These are phyloP conservation scores for Chloropsis cyanopogon DNA, from an alignment of 2,113 vertebrate genomes.

Conservation along the genomic window DNA sequence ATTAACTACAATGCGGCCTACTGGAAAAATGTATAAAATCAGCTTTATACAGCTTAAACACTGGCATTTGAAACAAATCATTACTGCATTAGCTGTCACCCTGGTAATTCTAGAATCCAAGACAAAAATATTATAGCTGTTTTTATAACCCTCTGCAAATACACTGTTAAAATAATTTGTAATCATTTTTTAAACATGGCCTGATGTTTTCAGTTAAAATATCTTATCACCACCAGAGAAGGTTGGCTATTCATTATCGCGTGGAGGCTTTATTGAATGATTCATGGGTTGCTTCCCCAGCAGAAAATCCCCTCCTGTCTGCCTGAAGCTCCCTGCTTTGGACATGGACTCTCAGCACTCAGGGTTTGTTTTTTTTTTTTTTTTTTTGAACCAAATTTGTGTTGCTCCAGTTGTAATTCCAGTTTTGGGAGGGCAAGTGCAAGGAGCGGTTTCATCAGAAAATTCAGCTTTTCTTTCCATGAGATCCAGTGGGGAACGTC, in stretches of 20 bases:
- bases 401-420: accelerated
- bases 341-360: neutral
- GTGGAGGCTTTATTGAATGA: neutral
- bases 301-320: neutral
- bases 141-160: slow-evolving; percentile 80
- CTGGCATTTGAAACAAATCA: slow-evolving; percentile 90
- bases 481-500: accelerated
- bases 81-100: slow-evolving; percentile 82
- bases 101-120: slow-evolving; percentile 79
- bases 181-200: slow-evolving; percentile 73
- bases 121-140: slow-evolving; percentile 79
- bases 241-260: neutral
- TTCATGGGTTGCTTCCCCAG: neutral
- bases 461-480: accelerated
- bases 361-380: neutral
- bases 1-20: slow-evolving; percentile 92
- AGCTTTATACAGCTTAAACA: slow-evolving; percentile 84
- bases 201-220: slow-evolving; percentile 58
- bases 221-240: slow-evolving; percentile 60
- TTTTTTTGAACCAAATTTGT: neutral
- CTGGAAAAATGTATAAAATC: slow-evolving; percentile 92
- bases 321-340: neutral
- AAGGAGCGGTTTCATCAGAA: neutral
- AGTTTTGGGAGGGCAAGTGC: neutral
- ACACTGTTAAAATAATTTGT: slow-evolving; percentile 78